phyloP scores from a whole-genome alignment of 2,888 invertebrate species.

The Caenorhabditis angaria region DNA sequence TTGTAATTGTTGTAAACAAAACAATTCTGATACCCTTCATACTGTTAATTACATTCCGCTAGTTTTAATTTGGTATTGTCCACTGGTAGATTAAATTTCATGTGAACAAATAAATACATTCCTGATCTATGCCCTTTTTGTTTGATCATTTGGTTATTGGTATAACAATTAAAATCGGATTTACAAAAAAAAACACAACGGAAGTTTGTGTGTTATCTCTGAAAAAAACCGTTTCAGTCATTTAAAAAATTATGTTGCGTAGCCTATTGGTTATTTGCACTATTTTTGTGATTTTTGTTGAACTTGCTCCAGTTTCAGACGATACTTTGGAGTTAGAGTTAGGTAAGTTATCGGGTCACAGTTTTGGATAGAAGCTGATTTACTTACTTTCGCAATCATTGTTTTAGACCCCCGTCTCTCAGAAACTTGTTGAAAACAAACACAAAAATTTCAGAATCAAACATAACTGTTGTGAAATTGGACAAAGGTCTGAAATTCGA shows the following conservation, averaged over 20 bases:
- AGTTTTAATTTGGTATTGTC: background rate
- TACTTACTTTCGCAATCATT: too few species aligned
- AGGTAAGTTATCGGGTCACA: slow-evolving; percentile 14
- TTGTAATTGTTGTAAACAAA: too few species aligned
- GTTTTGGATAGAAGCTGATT: too few species aligned
- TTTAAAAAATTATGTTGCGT: too few species aligned
- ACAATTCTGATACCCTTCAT: background rate
- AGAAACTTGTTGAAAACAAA: background rate
- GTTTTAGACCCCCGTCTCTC: too few species aligned
- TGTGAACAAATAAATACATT: background rate
- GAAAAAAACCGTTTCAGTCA: too few species aligned
- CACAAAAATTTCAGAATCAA: slow-evolving; percentile 22
- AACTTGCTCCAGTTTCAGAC: slow-evolving; percentile 5
- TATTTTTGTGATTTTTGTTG: background rate
- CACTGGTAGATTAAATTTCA: background rate
- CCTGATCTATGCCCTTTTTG: background rate
- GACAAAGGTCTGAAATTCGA: slow-evolving; percentile 29
- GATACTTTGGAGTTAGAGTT: slow-evolving; percentile 31
- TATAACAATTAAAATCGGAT: background rate
- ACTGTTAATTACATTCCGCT: background rate
- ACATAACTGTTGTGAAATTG: slow-evolving; percentile 36
- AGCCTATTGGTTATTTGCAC: background rate
- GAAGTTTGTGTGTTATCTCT: too few species aligned
- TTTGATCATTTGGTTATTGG: background rate
- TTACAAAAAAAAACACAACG: background rate